Conservation (phyloP, 2,888 invertebrate genomes). For the Troilus luridus region DNA sequence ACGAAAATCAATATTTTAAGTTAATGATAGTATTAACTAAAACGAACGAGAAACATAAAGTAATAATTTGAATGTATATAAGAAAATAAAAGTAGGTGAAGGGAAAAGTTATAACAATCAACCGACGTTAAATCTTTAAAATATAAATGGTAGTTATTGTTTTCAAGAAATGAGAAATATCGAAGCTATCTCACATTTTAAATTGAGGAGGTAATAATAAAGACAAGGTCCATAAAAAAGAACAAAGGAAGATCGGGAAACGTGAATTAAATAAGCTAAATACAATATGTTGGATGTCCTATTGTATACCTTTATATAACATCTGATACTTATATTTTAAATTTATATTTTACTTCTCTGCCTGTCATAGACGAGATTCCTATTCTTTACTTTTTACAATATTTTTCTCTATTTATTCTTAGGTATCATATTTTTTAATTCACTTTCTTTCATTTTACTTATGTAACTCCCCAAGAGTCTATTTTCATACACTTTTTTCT, state of each 20-base stretch:
- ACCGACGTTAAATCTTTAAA: neutral
- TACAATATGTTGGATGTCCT: no score
- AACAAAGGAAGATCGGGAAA: conserved; percentile 7
- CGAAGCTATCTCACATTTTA: conserved; percentile 29
- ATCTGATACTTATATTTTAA: no score
- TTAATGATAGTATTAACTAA: neutral
- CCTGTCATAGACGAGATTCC: no score
- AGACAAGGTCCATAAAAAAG: conserved; percentile 5
- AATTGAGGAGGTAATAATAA: conserved; percentile 23
- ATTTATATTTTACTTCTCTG: no score
- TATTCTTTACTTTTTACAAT: no score
- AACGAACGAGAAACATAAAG: neutral
- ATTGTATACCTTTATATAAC: no score
- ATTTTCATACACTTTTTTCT: no score
- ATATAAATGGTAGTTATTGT: conserved; percentile 7
- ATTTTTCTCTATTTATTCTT: no score
- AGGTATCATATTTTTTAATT: no score
- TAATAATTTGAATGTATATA: neutral
- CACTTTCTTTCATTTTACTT: no score
- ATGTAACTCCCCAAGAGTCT: no score
- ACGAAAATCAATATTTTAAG: no score
- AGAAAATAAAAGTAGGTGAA: neutral
- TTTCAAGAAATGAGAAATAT: conserved; percentile 26
- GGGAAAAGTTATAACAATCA: neutral
- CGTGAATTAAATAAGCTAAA: neutral